Conservation (phyloP, 2,888 invertebrate species). For the Colostygia pectinataria region DNA sequence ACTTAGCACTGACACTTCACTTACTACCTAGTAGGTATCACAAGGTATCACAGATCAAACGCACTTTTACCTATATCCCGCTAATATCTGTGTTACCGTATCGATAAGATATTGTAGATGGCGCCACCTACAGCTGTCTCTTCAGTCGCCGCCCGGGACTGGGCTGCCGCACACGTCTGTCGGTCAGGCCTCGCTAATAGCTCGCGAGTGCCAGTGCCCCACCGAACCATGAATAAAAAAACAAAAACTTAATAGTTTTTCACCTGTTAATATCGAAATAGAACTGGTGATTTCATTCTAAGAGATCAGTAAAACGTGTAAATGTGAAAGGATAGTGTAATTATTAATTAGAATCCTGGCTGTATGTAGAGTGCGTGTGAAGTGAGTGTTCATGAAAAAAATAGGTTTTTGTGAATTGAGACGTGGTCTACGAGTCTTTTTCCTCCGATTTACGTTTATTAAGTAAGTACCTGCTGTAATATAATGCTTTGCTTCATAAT, state of each 20-base stretch:
- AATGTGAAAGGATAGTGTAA: conserved; percentile 1
- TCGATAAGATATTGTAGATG: conserved; percentile 49
- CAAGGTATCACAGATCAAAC: conserved; percentile 22
- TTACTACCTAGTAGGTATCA: background rate
- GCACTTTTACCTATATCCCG: conserved; percentile 16
- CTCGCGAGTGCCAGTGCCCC: conserved; percentile 14
- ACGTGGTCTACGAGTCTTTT: background rate
- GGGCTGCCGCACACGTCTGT: conserved; percentile 46
- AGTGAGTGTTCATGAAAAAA: conserved; percentile 5
- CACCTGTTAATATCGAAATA: background rate
- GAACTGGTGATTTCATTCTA: background rate
- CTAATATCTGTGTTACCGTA: conserved; percentile 27
- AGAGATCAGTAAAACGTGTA: background rate
- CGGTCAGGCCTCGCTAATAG: background rate
- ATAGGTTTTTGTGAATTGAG: background rate
- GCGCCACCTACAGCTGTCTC: conserved; percentile 34
- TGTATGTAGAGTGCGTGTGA: conserved; percentile 4
- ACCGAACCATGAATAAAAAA: conserved; percentile 41
- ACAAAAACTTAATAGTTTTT: conserved; percentile 14
- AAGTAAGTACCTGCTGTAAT: background rate
- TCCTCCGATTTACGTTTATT: background rate
- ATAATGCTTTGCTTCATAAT: too few species aligned
- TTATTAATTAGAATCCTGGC: conserved; percentile 1
- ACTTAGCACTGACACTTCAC: background rate
- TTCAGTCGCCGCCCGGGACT: conserved; percentile 69